Conservation (phyloP, 1,140 invertebrate genomes). For the Papilio glaucus region DNA sequence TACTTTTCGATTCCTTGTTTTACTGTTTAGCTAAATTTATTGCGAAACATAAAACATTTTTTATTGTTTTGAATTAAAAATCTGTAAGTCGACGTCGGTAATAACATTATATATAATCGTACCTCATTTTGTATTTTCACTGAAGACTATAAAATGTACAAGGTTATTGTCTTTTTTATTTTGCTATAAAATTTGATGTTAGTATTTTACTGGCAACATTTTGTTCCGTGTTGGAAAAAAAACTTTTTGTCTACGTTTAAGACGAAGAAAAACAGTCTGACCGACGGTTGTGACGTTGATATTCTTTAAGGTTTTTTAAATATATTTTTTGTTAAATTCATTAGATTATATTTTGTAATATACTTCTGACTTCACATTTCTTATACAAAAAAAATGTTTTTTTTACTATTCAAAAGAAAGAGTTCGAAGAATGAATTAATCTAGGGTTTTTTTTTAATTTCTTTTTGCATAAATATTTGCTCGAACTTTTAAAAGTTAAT, state of each 20-base stretch:
- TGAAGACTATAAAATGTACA: constrained; percentile 16
- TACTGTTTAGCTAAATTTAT: constrained; percentile 12
- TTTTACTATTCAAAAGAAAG: too few relatives aligned
- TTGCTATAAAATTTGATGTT: constrained; percentile 10
- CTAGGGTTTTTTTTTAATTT: background rate
- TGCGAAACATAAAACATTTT: background rate
- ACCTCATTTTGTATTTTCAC: constrained; percentile 13
- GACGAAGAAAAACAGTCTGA: background rate
- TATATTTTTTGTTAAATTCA: too few relatives aligned
- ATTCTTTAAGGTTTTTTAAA: too few relatives aligned
- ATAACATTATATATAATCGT: constrained; percentile 21
- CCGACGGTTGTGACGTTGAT: too few relatives aligned
- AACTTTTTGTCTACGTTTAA: background rate
- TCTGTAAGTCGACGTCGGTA: background rate
- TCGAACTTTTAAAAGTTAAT: too few relatives aligned
- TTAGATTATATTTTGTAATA: too few relatives aligned
- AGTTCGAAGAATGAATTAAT: too few relatives aligned
- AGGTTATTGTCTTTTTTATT: constrained; percentile 24
- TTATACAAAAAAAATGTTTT: too few relatives aligned
- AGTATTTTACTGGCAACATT: background rate
- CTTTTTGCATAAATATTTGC: background rate
- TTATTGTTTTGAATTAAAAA: constrained; percentile 23
- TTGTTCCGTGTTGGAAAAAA: background rate
- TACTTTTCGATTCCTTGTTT: background rate
- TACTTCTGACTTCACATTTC: too few relatives aligned